Evolutionary conservation across 37 sponge, comb jelly and placozoan genomes (phyloP).

Genomic region (Halisarca cf. caerulea): DNA sequence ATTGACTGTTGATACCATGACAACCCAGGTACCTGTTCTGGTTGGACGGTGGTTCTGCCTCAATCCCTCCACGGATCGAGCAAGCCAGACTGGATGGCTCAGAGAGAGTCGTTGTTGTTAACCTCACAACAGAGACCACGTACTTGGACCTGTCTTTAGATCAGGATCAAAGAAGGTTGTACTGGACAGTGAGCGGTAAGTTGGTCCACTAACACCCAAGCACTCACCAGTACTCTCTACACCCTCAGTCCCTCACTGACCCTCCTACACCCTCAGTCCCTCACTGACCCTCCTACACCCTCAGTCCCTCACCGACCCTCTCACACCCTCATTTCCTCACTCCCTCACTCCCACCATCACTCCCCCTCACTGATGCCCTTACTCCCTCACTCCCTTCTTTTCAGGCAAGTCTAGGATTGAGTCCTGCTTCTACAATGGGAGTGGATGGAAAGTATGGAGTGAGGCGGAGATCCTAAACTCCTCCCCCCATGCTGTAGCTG

Average conservation of each 20-base stretch:
- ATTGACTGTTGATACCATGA: background rate
- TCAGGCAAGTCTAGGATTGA: background rate
- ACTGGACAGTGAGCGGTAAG: too few species aligned
- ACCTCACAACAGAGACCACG: background rate
- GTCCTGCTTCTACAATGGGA: constrained; percentile 10
- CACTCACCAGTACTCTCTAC: too few species aligned
- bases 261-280: too few species aligned
- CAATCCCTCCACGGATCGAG: background rate
- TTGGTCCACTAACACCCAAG: too few species aligned
- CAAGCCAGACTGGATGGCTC: background rate
- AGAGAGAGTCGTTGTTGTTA: background rate
- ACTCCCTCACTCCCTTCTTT: too few species aligned
- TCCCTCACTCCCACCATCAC: too few species aligned
- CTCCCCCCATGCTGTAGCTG: background rate
- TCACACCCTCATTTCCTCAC: too few species aligned
- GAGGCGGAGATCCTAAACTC: background rate
- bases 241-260: too few species aligned
- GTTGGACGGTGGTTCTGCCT: background rate
- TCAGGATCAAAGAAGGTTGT: background rate
- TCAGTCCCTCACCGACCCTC: too few species aligned
- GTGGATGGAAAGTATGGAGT: too few species aligned
- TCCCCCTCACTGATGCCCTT: too few species aligned
- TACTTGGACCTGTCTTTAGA: background rate
- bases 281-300: too few species aligned
- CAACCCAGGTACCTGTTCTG: constrained; percentile 21